phyloP scores from a whole-genome alignment of 2,113 vertebrate genomes.

The Synodontis membranacea region DNA sequence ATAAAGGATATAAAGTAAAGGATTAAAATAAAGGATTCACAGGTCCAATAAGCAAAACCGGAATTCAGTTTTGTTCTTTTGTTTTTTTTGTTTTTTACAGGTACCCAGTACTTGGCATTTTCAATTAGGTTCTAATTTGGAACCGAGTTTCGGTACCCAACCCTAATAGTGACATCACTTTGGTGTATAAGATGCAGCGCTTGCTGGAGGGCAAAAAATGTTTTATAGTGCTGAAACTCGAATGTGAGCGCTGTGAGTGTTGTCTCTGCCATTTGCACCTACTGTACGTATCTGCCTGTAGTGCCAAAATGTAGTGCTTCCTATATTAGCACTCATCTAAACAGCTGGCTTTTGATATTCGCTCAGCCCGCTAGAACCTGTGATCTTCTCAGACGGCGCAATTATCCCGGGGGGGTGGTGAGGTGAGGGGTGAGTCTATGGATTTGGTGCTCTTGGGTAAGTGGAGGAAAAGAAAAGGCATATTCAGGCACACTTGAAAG shows the following conservation, averaged over 20 bases:
- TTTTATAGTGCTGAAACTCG: background rate
- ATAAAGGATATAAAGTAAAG: no score
- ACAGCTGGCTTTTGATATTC: conserved; percentile 17
- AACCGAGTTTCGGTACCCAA: no score
- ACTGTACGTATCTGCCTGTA: background rate
- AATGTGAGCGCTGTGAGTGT: background rate
- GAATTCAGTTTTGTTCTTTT: no score
- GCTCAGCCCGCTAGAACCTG: background rate
- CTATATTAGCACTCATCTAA: background rate
- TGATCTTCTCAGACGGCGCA: background rate
- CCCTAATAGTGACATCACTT: background rate
- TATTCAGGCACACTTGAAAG: background rate
- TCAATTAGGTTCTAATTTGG: no score
- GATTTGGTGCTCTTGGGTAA: background rate
- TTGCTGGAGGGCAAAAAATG: background rate
- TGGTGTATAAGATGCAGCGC: background rate
- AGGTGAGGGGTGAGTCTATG: background rate
- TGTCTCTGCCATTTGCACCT: background rate
- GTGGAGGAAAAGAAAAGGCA: background rate
- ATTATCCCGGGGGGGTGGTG: background rate
- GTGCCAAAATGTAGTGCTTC: background rate
- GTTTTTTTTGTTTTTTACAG: no score
- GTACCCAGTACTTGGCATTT: no score
- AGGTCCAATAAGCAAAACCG: no score
- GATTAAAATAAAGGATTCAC: no score